Evolutionary conservation across 2,797 vertebrate species (phyloP).

Genomic region (Lycodopsis pacificus): DNA sequence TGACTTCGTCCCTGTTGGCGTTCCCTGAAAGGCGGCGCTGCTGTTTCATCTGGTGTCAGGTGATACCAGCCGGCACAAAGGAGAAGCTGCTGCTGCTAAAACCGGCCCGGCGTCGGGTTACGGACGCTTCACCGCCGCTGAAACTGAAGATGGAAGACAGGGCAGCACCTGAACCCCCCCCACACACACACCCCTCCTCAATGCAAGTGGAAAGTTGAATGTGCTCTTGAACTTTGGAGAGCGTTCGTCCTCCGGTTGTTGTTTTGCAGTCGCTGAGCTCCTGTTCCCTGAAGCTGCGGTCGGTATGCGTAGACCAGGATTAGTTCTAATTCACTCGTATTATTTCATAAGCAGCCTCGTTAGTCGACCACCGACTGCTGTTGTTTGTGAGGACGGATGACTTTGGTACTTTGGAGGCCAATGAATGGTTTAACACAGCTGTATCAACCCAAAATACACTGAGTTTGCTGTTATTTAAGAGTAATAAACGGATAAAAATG

Average conservation of each 20-base stretch:
- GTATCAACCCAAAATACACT: too few relatives aligned
- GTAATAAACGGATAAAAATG: too few relatives aligned
- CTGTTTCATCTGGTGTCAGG: slow-evolving; percentile 48
- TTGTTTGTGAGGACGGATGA: not conserved
- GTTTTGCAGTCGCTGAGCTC: slow-evolving; percentile 7
- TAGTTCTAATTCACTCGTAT: slow-evolving; percentile 23
- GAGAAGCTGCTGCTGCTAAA: slow-evolving; percentile 39
- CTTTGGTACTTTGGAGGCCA: not conserved
- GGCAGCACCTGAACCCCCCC: slow-evolving; percentile 13
- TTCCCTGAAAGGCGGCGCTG: not conserved
- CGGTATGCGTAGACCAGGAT: not conserved
- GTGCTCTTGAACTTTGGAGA: slow-evolving; percentile 49
- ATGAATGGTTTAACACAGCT: not conserved
- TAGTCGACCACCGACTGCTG: not conserved
- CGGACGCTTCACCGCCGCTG: slow-evolving; percentile 61
- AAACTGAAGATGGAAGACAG: slow-evolving; percentile 60
- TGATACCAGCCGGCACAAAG: slow-evolving; percentile 51
- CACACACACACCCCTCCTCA: not conserved
- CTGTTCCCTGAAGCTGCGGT: slow-evolving; percentile 25
- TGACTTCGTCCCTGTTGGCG: slow-evolving; percentile 29
- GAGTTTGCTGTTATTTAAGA: too few relatives aligned
- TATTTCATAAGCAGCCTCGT: slow-evolving; percentile 10
- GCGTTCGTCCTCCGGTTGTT: slow-evolving; percentile 11
- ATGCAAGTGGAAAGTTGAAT: slow-evolving; percentile 52
- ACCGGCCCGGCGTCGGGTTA: slow-evolving; percentile 49